Evolutionary conservation across 2,888 invertebrate species (phyloP).

Genomic region (Phyto melanocephala): DNA sequence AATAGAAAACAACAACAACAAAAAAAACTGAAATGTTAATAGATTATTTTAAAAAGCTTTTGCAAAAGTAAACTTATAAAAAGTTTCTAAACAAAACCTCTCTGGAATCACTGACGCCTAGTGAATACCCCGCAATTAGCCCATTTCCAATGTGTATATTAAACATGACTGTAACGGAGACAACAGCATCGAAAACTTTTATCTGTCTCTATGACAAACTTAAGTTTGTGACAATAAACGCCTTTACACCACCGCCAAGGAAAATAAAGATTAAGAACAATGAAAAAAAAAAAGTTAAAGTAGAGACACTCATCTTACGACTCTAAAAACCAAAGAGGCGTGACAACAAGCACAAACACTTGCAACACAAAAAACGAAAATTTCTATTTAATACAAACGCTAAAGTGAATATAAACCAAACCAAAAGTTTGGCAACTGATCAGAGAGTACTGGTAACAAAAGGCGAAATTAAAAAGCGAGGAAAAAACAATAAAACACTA

Average conservation of each 20-base stretch:
- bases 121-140: neutral
- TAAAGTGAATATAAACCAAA: neutral
- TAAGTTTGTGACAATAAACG: conserved; percentile 47
- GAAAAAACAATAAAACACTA: conserved; percentile 10
- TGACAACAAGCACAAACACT: conserved; percentile 55
- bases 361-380: conserved; percentile 12
- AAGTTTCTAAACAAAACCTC: too few relatives aligned
- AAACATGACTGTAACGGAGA: neutral
- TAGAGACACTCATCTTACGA: conserved; percentile 5
- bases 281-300: neutral
- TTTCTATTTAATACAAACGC: conserved; percentile 24
- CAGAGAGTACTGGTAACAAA: conserved; percentile 45
- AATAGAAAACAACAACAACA: too few relatives aligned
- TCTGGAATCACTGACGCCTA: too few relatives aligned
- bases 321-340: conserved; percentile 40
- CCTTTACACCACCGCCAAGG: conserved; percentile 14
- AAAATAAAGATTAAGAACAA: neutral
- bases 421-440: conserved; percentile 47
- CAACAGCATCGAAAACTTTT: neutral
- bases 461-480: conserved; percentile 27
- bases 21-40: too few relatives aligned
- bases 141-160: neutral
- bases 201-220: conserved; percentile 28
- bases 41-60: too few relatives aligned
- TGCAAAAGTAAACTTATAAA: neutral